phyloP scores from a whole-genome alignment of 2,113 vertebrate species.

The Podarcis raffonei region DNA sequence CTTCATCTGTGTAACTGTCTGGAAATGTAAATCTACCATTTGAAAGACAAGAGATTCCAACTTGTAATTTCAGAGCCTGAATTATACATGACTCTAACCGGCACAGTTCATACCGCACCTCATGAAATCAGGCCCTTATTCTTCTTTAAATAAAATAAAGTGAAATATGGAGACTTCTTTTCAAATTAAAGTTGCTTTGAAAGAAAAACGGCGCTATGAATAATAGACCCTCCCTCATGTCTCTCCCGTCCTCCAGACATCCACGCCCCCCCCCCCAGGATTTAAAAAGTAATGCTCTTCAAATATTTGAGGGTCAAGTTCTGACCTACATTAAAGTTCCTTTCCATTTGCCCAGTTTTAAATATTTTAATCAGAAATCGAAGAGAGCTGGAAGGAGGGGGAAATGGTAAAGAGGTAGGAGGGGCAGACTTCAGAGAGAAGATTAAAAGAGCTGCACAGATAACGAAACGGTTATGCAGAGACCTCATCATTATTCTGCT shows the following conservation, averaged over 20 bases:
- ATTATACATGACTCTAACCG: slow-evolving; percentile 15
- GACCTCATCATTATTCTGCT: background rate
- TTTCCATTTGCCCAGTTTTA: background rate
- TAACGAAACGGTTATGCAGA: background rate
- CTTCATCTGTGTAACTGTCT: background rate
- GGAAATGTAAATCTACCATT: slow-evolving; percentile 1
- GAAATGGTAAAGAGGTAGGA: background rate
- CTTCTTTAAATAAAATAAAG: background rate
- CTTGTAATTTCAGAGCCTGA: slow-evolving; percentile 15
- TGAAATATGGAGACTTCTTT: background rate
- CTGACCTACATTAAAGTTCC: background rate
- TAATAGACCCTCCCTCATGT: background rate
- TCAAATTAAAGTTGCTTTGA: slow-evolving; percentile 14
- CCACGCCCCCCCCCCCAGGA: background rate
- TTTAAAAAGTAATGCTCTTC: background rate
- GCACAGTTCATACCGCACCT: background rate
- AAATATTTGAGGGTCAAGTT: background rate
- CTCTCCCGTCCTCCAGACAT: background rate
- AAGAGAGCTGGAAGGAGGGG: background rate
- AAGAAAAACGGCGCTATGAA: background rate
- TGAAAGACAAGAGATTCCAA: background rate
- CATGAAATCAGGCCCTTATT: background rate
- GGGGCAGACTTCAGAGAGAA: background rate
- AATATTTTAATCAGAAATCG: slow-evolving; percentile 18
- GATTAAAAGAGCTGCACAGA: background rate